These are phyloP conservation scores for Corythoichthys intestinalis DNA, from an alignment of 2,113 vertebrate species.

Conservation along the genomic window DNA sequence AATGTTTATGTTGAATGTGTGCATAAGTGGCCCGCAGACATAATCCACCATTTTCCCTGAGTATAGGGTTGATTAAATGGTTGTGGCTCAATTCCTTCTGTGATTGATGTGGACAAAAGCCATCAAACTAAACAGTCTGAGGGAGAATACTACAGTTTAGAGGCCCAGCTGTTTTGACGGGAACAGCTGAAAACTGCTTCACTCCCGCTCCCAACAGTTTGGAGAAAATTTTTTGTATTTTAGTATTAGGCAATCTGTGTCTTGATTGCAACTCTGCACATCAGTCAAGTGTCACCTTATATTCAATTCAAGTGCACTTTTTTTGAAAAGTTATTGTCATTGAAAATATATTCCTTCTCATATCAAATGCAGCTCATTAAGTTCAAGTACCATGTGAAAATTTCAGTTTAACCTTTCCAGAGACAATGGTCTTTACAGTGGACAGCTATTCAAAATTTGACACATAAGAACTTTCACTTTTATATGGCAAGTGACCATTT, in stretches of 20 bases:
- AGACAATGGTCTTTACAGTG: too few species aligned
- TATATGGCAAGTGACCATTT: too few species aligned
- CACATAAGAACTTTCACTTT: too few species aligned
- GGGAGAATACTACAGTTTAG: constrained; percentile 39
- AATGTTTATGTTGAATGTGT: constrained; percentile 42
- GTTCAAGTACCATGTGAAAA: neutral
- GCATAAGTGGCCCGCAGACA: constrained; percentile 39
- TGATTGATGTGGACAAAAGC: constrained; percentile 57
- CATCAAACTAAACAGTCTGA: constrained; percentile 63
- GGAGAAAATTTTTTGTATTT: neutral
- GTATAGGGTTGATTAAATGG: constrained; percentile 43
- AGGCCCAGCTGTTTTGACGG: constrained; percentile 56
- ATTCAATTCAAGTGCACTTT: too few species aligned
- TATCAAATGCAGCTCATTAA: neutral
- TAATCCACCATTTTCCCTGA: constrained; percentile 45
- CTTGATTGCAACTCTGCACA: neutral
- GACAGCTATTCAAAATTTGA: too few species aligned
- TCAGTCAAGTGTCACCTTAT: neutral
- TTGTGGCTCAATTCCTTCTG: constrained; percentile 35
- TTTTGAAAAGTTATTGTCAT: neutral
- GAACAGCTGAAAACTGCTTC: neutral
- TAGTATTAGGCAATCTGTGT: neutral
- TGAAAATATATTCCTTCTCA: neutral
- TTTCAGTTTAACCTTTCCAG: neutral
- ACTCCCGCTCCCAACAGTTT: neutral